Percentiles rank a stretch among this genome's conserved stretches.
phyloP scores from a whole-genome alignment of 2,888 invertebrate genomes.

The Liopterus haemorrhoidalis region DNA sequence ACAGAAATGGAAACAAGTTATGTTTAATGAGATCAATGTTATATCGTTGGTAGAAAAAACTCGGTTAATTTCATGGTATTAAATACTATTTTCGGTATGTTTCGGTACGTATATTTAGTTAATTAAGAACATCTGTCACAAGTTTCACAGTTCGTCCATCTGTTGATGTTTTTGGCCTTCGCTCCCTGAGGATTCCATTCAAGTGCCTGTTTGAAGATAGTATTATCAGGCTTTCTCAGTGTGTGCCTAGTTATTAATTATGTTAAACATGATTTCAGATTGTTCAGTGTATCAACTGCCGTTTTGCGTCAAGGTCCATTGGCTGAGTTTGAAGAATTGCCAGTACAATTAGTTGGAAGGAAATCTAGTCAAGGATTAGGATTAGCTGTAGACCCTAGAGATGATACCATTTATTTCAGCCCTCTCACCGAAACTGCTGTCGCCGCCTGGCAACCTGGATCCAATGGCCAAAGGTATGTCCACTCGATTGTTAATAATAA shows the following conservation, averaged over 20 bases:
- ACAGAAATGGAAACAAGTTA: too few species aligned
- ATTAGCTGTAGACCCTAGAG: slow-evolving; percentile 62
- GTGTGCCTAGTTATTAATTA: too few species aligned
- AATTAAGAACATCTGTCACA: neutral
- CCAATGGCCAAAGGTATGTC: slow-evolving; percentile 63
- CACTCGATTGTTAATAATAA: too few species aligned
- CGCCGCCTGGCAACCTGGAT: slow-evolving; percentile 71
- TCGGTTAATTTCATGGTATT: too few species aligned
- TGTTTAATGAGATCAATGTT: too few species aligned
- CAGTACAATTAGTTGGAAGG: slow-evolving; percentile 70
- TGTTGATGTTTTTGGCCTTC: too few species aligned
- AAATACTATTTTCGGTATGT: too few species aligned
- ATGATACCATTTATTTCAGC: slow-evolving; percentile 70
- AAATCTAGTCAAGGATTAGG: slow-evolving; percentile 81
- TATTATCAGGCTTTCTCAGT: too few species aligned
- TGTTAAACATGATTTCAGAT: slow-evolving; percentile 48
- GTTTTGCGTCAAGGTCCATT: slow-evolving; percentile 68
- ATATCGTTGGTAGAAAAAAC: too few species aligned
- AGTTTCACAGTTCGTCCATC: too few species aligned
- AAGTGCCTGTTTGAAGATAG: too few species aligned
- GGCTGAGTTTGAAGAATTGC: slow-evolving; percentile 62
- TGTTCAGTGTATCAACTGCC: slow-evolving; percentile 72
- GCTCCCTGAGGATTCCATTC: too few species aligned
- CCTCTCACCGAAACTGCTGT: slow-evolving; percentile 75
- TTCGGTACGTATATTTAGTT: neutral